These are phyloP conservation scores for Forficula auricularia DNA, from an alignment of 1,140 invertebrate genomes.

Conservation along the genomic window DNA sequence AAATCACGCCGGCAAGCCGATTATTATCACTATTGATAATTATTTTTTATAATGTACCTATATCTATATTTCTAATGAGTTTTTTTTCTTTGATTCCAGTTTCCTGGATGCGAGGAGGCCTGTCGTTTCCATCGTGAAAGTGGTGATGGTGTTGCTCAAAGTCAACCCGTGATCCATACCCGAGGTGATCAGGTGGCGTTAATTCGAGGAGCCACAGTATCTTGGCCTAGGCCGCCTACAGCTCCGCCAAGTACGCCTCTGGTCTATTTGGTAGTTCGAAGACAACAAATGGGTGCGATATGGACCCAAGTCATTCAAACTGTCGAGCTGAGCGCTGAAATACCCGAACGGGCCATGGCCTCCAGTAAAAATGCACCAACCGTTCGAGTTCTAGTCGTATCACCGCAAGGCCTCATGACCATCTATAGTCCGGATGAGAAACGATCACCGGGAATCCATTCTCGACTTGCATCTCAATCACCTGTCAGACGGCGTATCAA, in stretches of 20 bases:
- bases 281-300: conserved; percentile 36
- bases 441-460: conserved; percentile 19
- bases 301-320: conserved; percentile 38
- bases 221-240: conserved; percentile 38
- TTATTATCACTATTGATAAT: too few relatives aligned
- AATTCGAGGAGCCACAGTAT: conserved; percentile 33
- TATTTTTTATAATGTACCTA: too few relatives aligned
- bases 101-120: conserved; percentile 46
- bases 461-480: too few relatives aligned
- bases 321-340: conserved; percentile 34
- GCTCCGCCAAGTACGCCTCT: conserved; percentile 27
- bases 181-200: conserved; percentile 42
- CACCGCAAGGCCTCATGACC: conserved; percentile 41
- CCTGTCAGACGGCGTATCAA: too few relatives aligned
- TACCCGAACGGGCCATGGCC: conserved; percentile 22
- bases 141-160: conserved; percentile 32
- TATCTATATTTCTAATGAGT: too few relatives aligned
- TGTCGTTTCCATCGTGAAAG: conserved; percentile 45
- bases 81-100: conserved; percentile 33
- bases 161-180: conserved; percentile 44
- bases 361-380: conserved; percentile 24
- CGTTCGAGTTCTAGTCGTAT: conserved; percentile 43
- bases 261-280: conserved; percentile 50
- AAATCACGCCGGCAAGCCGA: too few relatives aligned
- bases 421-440: conserved; percentile 39